Evolutionary conservation across 2,888 invertebrate genomes (phyloP).

Genomic region (Drosophila anceps): DNA sequence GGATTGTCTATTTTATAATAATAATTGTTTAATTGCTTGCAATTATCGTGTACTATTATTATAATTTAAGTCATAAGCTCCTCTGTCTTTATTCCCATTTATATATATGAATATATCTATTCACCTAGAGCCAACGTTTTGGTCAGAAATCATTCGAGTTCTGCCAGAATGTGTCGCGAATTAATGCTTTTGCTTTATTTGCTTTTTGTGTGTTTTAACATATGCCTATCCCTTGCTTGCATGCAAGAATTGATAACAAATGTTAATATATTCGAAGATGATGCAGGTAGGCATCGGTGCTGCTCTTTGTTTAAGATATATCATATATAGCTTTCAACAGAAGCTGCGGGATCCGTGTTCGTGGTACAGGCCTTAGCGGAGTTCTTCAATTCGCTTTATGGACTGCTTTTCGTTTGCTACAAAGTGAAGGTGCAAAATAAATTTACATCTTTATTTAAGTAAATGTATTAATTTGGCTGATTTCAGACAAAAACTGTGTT

Average conservation of each 20-base stretch:
- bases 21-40: neutral
- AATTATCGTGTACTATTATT: neutral
- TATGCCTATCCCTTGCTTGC: neutral
- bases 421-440: conserved; percentile 25
- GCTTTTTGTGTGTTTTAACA: conserved; percentile 1
- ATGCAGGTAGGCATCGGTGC: neutral
- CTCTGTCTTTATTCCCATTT: too few species aligned
- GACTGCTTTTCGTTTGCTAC: conserved; percentile 28
- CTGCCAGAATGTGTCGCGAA: conserved; percentile 9
- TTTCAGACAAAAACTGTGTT: conserved; percentile 16
- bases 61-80: neutral
- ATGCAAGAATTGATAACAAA: neutral
- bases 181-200: conserved; percentile 3
- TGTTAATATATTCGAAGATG: neutral
- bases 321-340: neutral
- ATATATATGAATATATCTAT: too few species aligned
- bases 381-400: conserved; percentile 26
- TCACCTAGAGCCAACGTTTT: neutral
- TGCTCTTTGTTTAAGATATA: neutral
- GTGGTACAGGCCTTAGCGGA: neutral
- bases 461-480: neutral
- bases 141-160: neutral
- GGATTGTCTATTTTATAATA: neutral
- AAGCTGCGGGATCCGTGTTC: neutral
- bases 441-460: neutral